Percentiles rank a stretch among this genome's conserved stretches.
phyloP scores from a whole-genome alignment of 1,140 invertebrate genomes.

The Tyrophagus putrescentiae region DNA sequence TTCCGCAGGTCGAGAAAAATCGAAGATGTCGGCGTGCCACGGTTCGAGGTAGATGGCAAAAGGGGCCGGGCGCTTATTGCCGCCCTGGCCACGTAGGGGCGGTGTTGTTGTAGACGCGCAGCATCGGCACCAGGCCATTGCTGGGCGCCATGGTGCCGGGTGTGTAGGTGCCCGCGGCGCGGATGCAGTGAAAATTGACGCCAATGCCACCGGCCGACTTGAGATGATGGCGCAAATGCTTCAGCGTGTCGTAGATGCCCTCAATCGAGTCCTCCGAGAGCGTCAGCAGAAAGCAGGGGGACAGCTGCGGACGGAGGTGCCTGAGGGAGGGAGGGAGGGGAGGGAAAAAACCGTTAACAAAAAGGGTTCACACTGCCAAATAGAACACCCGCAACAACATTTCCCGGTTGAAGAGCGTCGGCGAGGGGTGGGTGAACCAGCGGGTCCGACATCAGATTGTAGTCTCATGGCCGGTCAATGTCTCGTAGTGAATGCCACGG shows the following conservation, averaged over 20 bases:
- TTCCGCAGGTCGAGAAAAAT: conserved; percentile 83
- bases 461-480: conserved; percentile 92
- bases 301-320: conserved; percentile 79
- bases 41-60: conserved; percentile 97
- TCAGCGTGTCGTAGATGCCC: conserved; percentile 90
- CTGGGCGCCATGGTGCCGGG: conserved; percentile 86
- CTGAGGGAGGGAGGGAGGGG: not conserved
- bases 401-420: conserved; percentile 80
- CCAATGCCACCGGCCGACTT: conserved; percentile 96
- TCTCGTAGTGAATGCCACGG: conserved; percentile 95
- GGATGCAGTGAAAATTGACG: conserved; percentile 87
- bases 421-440: conserved; percentile 95
- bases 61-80: conserved; percentile 70
- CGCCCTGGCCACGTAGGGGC: conserved; percentile 92
- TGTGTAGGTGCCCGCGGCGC: conserved; percentile 78
- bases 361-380: no score
- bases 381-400: no score
- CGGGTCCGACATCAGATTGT: conserved; percentile 86
- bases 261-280: conserved; percentile 95
- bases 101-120: conserved; percentile 89
- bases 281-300: conserved; percentile 83
- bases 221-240: conserved; percentile 86
- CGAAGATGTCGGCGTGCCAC: conserved; percentile 96
- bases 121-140: conserved; percentile 96
- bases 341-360: not conserved